Conservation (phyloP, 2,888 invertebrate species). For the Caenorhabditis imperialis region DNA sequence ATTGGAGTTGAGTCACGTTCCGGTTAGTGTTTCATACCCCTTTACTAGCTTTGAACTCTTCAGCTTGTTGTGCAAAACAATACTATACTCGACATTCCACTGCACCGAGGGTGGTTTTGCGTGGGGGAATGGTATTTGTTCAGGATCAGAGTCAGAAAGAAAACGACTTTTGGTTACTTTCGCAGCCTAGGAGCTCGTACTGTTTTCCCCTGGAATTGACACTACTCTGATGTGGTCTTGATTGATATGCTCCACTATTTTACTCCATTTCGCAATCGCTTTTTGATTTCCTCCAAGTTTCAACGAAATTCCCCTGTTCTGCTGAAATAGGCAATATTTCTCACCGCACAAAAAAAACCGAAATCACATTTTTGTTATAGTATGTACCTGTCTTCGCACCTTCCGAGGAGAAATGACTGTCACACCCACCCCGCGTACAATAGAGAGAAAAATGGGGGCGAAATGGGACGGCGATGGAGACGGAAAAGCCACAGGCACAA, state of each 20-base stretch:
- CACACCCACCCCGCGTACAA: conserved; percentile 24
- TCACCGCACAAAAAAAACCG: conserved; percentile 27
- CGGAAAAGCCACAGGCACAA: conserved; percentile 9
- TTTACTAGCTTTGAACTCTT: too few relatives aligned
- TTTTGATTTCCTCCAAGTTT: conserved; percentile 17
- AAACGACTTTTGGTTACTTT: too few relatives aligned
- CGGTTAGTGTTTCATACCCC: conserved; percentile 2
- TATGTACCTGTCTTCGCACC: conserved; percentile 32
- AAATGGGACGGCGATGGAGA: conserved; percentile 11
- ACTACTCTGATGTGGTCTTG: conserved; percentile 32
- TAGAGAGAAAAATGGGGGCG: conserved; percentile 10
- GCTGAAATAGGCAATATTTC: conserved; percentile 8
- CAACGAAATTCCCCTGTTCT: conserved; percentile 27
- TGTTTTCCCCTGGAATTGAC: conserved; percentile 17
- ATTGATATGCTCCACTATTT: conserved; percentile 30
- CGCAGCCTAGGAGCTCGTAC: too few relatives aligned
- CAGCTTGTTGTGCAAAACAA: background rate
- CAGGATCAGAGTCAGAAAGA: conserved; percentile 36
- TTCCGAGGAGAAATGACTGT: background rate
- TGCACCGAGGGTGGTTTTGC: conserved; percentile 23
- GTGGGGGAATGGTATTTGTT: conserved; percentile 38
- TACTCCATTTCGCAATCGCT: conserved; percentile 1
- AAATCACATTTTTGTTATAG: conserved; percentile 37
- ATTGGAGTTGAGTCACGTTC: conserved; percentile 42
- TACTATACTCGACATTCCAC: conserved; percentile 40